Evolutionary conservation across 2,888 invertebrate genomes (phyloP).

Genomic region (Aspidiotus rigidus): DNA sequence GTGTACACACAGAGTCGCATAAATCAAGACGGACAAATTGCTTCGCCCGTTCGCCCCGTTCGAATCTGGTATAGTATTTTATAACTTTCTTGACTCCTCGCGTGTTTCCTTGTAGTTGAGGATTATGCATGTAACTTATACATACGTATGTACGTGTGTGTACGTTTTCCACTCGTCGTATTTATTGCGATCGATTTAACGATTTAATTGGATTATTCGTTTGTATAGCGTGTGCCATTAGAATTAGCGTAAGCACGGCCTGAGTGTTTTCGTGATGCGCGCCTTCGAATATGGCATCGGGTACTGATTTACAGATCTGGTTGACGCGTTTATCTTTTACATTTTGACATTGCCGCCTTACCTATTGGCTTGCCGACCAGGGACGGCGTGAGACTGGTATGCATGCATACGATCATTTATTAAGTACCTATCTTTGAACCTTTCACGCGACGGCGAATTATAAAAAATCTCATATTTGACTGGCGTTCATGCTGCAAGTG

Average conservation of each 20-base stretch:
- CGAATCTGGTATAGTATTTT: conserved; percentile 9
- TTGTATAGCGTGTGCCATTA: conserved; percentile 14
- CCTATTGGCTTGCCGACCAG: no score
- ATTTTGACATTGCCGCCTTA: no score
- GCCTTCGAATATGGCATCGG: not conserved
- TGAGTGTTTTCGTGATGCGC: not conserved
- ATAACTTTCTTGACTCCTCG: conserved; percentile 23
- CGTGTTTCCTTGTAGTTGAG: not conserved
- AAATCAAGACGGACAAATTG: conserved; percentile 30
- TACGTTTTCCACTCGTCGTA: conserved; percentile 7
- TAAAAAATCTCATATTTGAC: no score
- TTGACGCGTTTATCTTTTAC: not conserved
- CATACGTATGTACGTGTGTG: not conserved
- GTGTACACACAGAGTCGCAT: conserved; percentile 14
- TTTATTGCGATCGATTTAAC: conserved; percentile 32
- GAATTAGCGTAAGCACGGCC: not conserved
- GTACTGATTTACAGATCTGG: not conserved
- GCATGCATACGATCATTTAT: no score
- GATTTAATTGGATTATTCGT: conserved; percentile 28
- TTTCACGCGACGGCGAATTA: no score
- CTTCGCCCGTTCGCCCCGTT: conserved; percentile 13
- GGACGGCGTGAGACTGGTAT: no score
- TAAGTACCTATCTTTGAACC: no score
- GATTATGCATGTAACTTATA: not conserved
- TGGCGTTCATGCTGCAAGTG: no score